Evolutionary conservation across 2,888 invertebrate genomes (phyloP), one percentile per base, ranked within the genome.

Genomic region (Drosophila mimica): DNA sequence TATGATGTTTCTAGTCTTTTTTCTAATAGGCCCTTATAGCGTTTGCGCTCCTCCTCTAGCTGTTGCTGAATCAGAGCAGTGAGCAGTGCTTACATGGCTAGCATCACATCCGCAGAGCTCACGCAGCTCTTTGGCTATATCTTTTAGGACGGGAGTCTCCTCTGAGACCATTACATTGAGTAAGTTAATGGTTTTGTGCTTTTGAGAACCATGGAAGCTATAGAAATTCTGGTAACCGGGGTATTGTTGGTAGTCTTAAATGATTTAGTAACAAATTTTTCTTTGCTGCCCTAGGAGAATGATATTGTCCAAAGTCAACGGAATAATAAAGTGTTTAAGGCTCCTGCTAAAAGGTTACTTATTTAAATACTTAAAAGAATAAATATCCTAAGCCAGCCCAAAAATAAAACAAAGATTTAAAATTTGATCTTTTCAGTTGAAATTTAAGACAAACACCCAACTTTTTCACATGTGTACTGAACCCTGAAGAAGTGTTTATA

Each of bases 51-150:
- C 36, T 17, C 17, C 25, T 25, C 28, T 38, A 54, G 7, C 54
- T n/a, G 34, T 33, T 52, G 52, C 52, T 53, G 54, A 17, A 54
- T n/a, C 33, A 52, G 31, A 52, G 52, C 52, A 52, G 20, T 52
- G 30, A 52, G 52, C 52, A 33, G n/a, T n/a, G 31, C 51, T 52
- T 17, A 13, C 54, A 36, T 36, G 36, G 54, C 17, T 38, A 36
- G 28, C 28, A 38, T 15, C 25, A 17, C 56, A 13, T 40, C 28
- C 56, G 38, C 38, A 20, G 38, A 40, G 56, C 57, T 20, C 15
- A 15, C n/a, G 57, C 57, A 40, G 56, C 40, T 40, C 40, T 31
- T 40, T 40, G 56, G 30, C 56, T 17, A 30, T 40, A 56, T 56
- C 53, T 34, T 53, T 57, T 57, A 57, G 43, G 20, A 57, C 31